Evolutionary conservation across 64 coral and sea anemone genomes (phyloP).

Genomic region (Montipora efflorescens): DNA sequence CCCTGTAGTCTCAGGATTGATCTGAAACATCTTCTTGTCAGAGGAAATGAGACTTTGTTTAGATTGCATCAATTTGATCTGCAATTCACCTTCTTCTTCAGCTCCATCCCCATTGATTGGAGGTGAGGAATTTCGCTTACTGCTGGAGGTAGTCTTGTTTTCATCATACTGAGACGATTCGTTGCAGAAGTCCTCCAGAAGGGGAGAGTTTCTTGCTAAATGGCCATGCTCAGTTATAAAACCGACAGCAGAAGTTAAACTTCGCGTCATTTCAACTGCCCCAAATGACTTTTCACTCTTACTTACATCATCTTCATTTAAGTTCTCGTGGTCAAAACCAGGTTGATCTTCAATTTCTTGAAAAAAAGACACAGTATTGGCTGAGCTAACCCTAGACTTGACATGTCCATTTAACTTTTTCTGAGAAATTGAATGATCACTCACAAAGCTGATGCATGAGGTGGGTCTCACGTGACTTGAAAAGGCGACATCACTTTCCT

Average conservation of each 20-base stretch:
- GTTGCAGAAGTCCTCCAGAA: not conserved
- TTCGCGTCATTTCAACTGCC: constrained; percentile 29
- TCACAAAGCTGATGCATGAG: constrained; percentile 51
- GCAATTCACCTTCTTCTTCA: not conserved
- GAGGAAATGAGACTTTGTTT: not conserved
- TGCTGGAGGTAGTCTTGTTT: not conserved
- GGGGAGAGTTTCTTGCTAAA: not conserved
- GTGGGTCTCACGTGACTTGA: constrained; percentile 5
- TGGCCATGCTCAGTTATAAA: constrained; percentile 26
- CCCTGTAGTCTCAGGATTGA: not conserved
- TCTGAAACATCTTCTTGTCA: not conserved
- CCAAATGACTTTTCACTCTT: not conserved
- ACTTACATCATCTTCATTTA: not conserved
- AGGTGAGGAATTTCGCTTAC: not conserved
- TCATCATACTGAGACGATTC: not conserved
- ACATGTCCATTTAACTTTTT: not conserved
- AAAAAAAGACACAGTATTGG: not conserved
- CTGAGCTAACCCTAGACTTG: constrained; percentile 7
- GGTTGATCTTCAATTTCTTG: not conserved
- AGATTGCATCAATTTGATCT: not conserved
- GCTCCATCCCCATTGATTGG: not conserved
- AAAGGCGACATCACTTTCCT: not conserved
- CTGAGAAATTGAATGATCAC: not conserved
- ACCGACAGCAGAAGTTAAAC: constrained; percentile 21
- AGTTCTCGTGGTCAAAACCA: not conserved